A percentile compares a stretch with the other conserved stretches of the same genome.
phyloP scores from a whole-genome alignment of 2,888 invertebrate species.

The Drosophila nigricruria region DNA sequence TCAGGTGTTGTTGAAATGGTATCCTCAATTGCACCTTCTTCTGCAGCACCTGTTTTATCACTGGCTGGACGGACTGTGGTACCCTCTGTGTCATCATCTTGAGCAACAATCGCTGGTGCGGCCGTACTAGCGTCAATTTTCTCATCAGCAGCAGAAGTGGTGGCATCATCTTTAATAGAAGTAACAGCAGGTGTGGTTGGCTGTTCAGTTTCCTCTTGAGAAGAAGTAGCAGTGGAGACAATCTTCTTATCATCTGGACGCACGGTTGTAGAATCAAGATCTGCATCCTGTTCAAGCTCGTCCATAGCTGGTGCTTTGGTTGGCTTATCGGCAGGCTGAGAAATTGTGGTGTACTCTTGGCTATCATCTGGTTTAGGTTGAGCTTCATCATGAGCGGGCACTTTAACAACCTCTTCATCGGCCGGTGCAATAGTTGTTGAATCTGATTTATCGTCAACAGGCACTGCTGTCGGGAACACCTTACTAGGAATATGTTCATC shows the following conservation, averaged over 20 bases:
- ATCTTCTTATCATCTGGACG: slow-evolving; percentile 38
- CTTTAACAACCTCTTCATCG: slow-evolving; percentile 34
- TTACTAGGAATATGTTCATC: slow-evolving; percentile 16
- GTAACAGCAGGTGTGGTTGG: slow-evolving; percentile 24
- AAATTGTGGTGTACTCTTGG: slow-evolving; percentile 19
- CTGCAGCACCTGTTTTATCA: slow-evolving; percentile 42
- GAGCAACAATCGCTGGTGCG: slow-evolving; percentile 24
- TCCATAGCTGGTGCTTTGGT: slow-evolving; percentile 40
- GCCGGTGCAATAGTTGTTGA: slow-evolving; percentile 40
- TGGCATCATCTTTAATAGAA: slow-evolving; percentile 29
- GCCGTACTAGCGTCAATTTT: slow-evolving; percentile 38
- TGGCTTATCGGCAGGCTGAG: slow-evolving; percentile 21
- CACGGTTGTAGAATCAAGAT: slow-evolving; percentile 34
- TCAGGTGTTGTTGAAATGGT: slow-evolving; percentile 38
- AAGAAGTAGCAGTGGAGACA: slow-evolving; percentile 24
- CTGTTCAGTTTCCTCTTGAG: slow-evolving; percentile 31
- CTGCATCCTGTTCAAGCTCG: slow-evolving; percentile 30
- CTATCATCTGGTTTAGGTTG: slow-evolving; percentile 44
- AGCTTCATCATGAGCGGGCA: slow-evolving; percentile 20
- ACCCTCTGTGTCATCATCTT: slow-evolving; percentile 56
- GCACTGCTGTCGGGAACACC: slow-evolving; percentile 26
- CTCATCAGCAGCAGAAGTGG: slow-evolving; percentile 25
- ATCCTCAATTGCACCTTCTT: slow-evolving; percentile 4
- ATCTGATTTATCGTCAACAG: slow-evolving; percentile 36
- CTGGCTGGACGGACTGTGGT: slow-evolving; percentile 23